Base-by-base conservation (phyloP, 1,140 invertebrate genomes). In the Zaprionus davidi region DNA sequence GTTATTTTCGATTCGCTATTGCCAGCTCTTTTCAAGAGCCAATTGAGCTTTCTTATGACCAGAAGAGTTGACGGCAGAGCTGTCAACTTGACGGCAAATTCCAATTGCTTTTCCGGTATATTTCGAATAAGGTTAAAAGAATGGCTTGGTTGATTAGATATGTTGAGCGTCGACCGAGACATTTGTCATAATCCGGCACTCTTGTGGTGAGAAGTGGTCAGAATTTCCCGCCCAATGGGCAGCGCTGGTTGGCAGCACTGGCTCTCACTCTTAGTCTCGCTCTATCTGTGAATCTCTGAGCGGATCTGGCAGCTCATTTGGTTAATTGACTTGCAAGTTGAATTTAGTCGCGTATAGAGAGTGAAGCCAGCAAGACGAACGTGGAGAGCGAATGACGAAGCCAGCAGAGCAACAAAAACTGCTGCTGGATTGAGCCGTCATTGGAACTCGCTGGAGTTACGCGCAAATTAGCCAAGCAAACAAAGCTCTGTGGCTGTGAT, bases 381-480 rank as follows among this genome's bases (percentile, higher is more conserved):
- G n/a, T n/a, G 20, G 31, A 31, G 41, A 73, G 51, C n/a, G 26
- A 7, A 31, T 15, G 31, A 34, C 31, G 31, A 11, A 34, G 31
- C 31, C 31, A 34, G 31, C 31, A 11, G 31, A 34, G 31, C 7
- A 31, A 7, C 9, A 34, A 34, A 9, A 41, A 49, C 63, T 53
- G 22, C 55, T 31, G 31, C 34, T 15, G 22, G 15, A 64, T 68
- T 82, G n/a, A 66, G 69, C 34, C 62, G 24, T n/a, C 57, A 59
- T 36, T 53, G 46, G 46, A 51, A 51, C 13, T 5, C 20, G 46
- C 49, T 22, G 67, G 57, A 70, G 13, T 24, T 36, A 31, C 46
- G 38, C 38, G 44, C 26, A 66, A 87, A 88, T 83, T 75, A 64
- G 64, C 66, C 55, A 68, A 84, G 46, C 76, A 81, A 88, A 78